Percentiles rank a stretch among this genome's conserved stretches.
These are phyloP conservation scores for Coelinius sp. DNA, from an alignment of 2,888 invertebrate genomes.

Conservation along the genomic window DNA sequence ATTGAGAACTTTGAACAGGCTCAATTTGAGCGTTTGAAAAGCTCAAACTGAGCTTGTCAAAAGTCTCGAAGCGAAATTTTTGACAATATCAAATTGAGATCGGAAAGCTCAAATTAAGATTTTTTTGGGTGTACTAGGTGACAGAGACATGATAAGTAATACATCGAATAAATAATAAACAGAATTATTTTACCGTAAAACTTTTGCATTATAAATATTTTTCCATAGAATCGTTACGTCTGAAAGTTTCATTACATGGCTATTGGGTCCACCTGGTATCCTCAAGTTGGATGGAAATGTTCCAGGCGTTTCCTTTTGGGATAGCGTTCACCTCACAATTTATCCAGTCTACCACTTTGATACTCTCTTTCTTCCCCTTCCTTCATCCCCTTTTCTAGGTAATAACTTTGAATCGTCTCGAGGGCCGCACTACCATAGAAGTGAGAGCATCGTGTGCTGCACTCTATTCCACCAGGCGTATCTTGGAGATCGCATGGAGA, in stretches of 20 bases:
- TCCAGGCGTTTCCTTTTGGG: slow-evolving; percentile 10
- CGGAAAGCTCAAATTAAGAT: too few species aligned
- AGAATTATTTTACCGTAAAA: neutral
- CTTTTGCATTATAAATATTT: slow-evolving; percentile 18
- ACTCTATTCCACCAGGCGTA: slow-evolving; percentile 17
- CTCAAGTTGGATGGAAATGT: slow-evolving; percentile 12
- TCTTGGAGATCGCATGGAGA: neutral
- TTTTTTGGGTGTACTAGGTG: too few species aligned
- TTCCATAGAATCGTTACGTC: slow-evolving; percentile 10
- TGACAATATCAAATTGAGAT: too few species aligned
- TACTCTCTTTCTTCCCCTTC: slow-evolving; percentile 7
- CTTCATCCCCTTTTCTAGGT: neutral
- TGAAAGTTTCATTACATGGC: slow-evolving; percentile 20
- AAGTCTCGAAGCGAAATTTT: too few species aligned
- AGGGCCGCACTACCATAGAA: slow-evolving; percentile 20
- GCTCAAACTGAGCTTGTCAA: too few species aligned
- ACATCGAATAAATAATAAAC: too few species aligned
- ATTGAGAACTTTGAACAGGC: too few species aligned
- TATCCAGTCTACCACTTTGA: slow-evolving; percentile 23
- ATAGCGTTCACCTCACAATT: slow-evolving; percentile 18
- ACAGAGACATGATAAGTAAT: too few species aligned
- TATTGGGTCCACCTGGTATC: slow-evolving; percentile 22
- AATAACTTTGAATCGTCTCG: slow-evolving; percentile 29
- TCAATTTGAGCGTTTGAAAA: too few species aligned
- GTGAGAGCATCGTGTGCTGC: neutral